Conservation (phyloP, 2,113 vertebrate genomes). For the Nestor notabilis region DNA sequence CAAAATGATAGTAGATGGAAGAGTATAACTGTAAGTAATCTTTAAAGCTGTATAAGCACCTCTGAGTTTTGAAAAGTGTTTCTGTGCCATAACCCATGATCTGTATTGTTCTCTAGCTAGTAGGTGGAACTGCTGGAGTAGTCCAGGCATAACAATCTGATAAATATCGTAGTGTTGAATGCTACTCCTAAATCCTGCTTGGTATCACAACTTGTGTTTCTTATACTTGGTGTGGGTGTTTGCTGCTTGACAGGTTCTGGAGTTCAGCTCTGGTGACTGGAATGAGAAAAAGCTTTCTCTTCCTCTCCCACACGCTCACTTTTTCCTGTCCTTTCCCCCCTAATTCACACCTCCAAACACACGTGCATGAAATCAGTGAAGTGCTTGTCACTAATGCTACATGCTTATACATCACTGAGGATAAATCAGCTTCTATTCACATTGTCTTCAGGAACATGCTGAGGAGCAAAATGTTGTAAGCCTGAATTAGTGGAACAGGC, state of each 20-base stretch:
- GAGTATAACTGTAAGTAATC: not conserved
- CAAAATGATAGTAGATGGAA: not conserved
- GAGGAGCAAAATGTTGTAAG: not conserved
- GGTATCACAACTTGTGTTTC: not conserved
- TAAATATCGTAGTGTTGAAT: not conserved
- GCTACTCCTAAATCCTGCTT: not conserved
- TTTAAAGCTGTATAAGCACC: not conserved
- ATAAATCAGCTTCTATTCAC: not conserved
- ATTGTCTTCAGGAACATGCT: not conserved
- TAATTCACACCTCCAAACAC: not conserved
- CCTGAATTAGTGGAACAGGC: not conserved
- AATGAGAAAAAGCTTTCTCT: not conserved
- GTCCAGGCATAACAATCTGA: not conserved
- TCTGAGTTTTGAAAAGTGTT: not conserved
- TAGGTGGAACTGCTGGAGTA: not conserved
- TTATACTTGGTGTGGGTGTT: conserved; percentile 8
- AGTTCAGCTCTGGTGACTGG: not conserved
- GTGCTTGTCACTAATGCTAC: not conserved
- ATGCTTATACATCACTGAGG: not conserved
- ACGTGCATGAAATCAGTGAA: not conserved
- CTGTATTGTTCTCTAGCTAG: not conserved
- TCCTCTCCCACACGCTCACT: not conserved
- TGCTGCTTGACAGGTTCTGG: conserved; percentile 29
- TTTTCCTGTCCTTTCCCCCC: not conserved
- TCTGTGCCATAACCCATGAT: not conserved